Base-by-base conservation (phyloP, 92 coral and sea anemone species). In the Parazoanthus swiftii region DNA sequence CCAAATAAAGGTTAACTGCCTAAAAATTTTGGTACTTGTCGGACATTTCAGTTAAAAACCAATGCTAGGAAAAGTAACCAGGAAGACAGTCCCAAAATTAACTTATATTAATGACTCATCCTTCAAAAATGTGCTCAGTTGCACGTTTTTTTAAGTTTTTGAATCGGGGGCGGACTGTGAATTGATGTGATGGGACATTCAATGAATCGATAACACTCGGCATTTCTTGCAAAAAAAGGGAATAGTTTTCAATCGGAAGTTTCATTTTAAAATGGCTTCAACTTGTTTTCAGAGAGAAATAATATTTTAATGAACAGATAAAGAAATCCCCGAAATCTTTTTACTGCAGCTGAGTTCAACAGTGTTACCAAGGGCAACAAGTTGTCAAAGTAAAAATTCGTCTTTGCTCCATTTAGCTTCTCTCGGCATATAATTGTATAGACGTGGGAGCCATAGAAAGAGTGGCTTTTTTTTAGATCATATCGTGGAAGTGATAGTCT, bases 1-100 rank as follows among this genome's bases (percentile, higher is more conserved):
- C 87, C 87, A 84, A 71, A 84, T 71, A 84, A 70, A 70, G 87
- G n/a, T 3, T 20, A 76, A 29, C 33, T n/a, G 58, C 35, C 9
- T 51, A 14, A 26, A 66, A 65, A 8, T 15, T 14, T n/a, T 14
- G 8, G 23, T 58, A 14, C 73, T 54, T 43, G 5, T 8, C 2
- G 4, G 29, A 21, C 26, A 5, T 77, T 9, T 16, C 5, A 2
- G 33, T 0, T 29, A 29, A 29, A 54, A 33, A 68, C 4, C 18
- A 15, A 14, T 68, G 33, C 4, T 68, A 15, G 72, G 72, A 18
- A 66, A 25, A 78, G 0, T 11, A 58, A 23, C 70, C 21, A 23
- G 70, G 25, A 21, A 23, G n/a, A 20, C 21, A 14, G 70, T 63
- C 70, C 25, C 25, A 20, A 63, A 63, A 63, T 63, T 16, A 63